A percentile compares a stretch with the other conserved stretches of the same genome.
Evolutionary conservation across 2,888 invertebrate genomes (phyloP).

Genomic region (Timema podura): DNA sequence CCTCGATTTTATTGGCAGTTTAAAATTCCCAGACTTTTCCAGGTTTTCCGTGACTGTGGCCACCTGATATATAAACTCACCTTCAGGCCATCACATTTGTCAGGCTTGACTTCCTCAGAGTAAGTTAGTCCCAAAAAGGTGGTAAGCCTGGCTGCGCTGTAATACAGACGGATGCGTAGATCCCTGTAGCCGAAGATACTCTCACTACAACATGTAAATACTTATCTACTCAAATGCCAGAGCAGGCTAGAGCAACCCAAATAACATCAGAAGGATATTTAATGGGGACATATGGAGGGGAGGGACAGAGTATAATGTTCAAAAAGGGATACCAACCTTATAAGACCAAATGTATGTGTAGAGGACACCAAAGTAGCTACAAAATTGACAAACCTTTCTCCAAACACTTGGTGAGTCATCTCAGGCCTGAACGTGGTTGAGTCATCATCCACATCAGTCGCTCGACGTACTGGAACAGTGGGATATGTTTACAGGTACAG

Average conservation of each 20-base stretch:
- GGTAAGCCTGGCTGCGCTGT: slow-evolving; percentile 74
- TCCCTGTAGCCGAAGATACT: slow-evolving; percentile 92
- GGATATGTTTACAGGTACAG: background rate
- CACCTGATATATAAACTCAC: slow-evolving; percentile 35
- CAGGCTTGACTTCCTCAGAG: slow-evolving; percentile 57
- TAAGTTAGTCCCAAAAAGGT: slow-evolving; percentile 77
- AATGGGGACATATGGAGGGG: too few relatives aligned
- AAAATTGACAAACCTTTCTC: slow-evolving; percentile 57
- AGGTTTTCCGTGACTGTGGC: too few relatives aligned
- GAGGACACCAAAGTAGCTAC: background rate
- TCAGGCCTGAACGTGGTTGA: slow-evolving; percentile 66
- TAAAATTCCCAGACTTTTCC: too few relatives aligned
- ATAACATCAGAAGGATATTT: too few relatives aligned
- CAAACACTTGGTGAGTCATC: slow-evolving; percentile 93
- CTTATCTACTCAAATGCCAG: too few relatives aligned
- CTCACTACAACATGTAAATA: slow-evolving; percentile 55
- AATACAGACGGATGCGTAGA: slow-evolving; percentile 71
- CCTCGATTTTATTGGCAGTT: too few relatives aligned
- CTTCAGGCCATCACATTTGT: slow-evolving; percentile 46
- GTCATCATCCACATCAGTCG: slow-evolving; percentile 63
- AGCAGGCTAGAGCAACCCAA: too few relatives aligned
- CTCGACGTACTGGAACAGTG: slow-evolving; percentile 50
- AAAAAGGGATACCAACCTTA: too few relatives aligned
- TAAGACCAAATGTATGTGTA: background rate
- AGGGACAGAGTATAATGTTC: too few relatives aligned